phyloP scores from a whole-genome alignment of 2,113 vertebrate species.

The Solea solea region DNA sequence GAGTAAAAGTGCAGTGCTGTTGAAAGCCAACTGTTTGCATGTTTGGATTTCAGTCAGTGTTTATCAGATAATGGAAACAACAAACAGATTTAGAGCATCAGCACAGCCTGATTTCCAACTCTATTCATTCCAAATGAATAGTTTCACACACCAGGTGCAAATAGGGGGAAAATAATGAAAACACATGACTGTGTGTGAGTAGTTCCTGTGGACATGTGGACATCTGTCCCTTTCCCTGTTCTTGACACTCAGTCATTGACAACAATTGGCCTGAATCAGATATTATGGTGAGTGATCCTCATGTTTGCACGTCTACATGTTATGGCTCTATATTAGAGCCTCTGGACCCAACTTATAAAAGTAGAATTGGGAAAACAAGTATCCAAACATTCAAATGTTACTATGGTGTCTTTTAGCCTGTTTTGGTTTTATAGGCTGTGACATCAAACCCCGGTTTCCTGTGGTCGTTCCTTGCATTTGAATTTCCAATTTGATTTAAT shows the following conservation, averaged over 20 bases:
- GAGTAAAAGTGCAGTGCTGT: not conserved
- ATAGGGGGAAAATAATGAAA: slow-evolving; percentile 10
- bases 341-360: not conserved
- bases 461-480: too few species aligned
- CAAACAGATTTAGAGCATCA: slow-evolving; percentile 11
- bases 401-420: too few species aligned
- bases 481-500: too few species aligned
- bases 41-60: slow-evolving; percentile 27
- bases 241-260: not conserved
- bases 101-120: slow-evolving; percentile 11
- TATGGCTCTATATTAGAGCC: not conserved
- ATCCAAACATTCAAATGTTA: not conserved
- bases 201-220: not conserved
- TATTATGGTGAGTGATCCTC: not conserved
- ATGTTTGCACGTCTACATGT: not conserved
- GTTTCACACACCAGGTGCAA: slow-evolving; percentile 19
- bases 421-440: too few species aligned
- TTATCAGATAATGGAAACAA: slow-evolving; percentile 43
- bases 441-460: too few species aligned
- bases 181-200: not conserved
- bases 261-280: too few species aligned
- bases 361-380: not conserved
- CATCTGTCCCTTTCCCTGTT: too few species aligned
- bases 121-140: slow-evolving; percentile 10
- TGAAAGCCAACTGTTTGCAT: slow-evolving; percentile 14